A percentile compares a stretch with the other conserved stretches of the same genome.
Conservation (phyloP, 2,797 vertebrate species). For the Chiroxiphia lanceolata region DNA sequence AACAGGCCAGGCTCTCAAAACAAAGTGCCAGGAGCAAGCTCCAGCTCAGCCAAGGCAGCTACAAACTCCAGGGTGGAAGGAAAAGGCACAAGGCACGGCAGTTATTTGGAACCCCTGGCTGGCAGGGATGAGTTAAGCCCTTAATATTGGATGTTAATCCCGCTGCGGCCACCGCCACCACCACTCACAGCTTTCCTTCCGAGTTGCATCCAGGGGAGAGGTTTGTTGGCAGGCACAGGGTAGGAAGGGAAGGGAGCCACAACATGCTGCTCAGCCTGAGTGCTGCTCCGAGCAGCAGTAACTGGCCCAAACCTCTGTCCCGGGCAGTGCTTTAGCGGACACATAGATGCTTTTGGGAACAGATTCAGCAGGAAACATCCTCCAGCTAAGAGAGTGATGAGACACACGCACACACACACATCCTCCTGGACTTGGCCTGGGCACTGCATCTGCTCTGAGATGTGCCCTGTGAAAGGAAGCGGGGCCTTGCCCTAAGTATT, state of each 20-base stretch:
- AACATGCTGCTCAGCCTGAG: not conserved
- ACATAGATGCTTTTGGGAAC: not conserved
- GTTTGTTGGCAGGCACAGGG: not conserved
- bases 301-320: not conserved
- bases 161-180: rapidly evolving
- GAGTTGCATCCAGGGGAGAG: not conserved
- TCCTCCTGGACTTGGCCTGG: not conserved
- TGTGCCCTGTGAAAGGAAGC: not conserved
- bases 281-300: not conserved
- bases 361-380: not conserved
- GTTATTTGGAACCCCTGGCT: not conserved
- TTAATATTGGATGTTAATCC: not conserved
- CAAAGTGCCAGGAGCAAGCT: not conserved
- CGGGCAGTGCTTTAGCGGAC: not conserved
- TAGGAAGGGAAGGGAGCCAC: not conserved
- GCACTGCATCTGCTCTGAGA: not conserved
- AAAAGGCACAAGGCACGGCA: not conserved
- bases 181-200: not conserved
- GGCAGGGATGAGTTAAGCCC: slow-evolving; percentile 1
- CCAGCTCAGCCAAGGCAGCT: not conserved
- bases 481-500: not conserved
- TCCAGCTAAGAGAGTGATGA: not conserved
- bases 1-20: not conserved
- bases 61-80: not conserved
- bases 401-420: not conserved